Percentiles rank a stretch among this genome's conserved stretches.
Conservation (phyloP, 2,797 vertebrate genomes). For the Monodelphis domestica region DNA sequence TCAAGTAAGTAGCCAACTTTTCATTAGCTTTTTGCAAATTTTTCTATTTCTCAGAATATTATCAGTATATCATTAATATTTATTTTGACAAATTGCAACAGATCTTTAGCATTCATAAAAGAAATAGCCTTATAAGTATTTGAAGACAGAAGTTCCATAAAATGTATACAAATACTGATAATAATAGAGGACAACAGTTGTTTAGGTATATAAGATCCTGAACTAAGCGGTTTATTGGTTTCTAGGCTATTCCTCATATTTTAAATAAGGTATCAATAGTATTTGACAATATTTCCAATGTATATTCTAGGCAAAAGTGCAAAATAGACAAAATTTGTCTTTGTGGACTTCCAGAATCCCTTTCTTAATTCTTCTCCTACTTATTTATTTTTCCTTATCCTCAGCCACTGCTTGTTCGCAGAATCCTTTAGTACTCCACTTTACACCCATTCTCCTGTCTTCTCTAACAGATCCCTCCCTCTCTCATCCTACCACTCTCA, state of each 20-base stretch:
- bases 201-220: background rate
- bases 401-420: too few species aligned
- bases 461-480: too few species aligned
- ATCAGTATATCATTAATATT: background rate
- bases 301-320: too few species aligned
- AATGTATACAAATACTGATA: background rate
- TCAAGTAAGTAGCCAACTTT: conserved; percentile 1
- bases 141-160: background rate
- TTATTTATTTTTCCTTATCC: too few species aligned
- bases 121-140: background rate
- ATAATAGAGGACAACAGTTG: background rate
- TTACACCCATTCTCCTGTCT: too few species aligned
- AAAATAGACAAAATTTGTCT: too few species aligned
- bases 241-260: background rate
- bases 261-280: background rate
- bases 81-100: conserved; percentile 1
- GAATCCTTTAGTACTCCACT: too few species aligned
- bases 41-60: conserved; percentile 3
- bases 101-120: background rate
- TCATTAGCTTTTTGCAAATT: conserved; percentile 35
- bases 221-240: background rate
- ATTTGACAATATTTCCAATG: background rate
- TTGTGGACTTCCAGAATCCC: too few species aligned
- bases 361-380: too few species aligned
- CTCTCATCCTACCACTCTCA: too few species aligned